These are phyloP conservation scores for Syngnathoides biaculeatus DNA, from an alignment of 2,113 vertebrate genomes.

Conservation along the genomic window DNA sequence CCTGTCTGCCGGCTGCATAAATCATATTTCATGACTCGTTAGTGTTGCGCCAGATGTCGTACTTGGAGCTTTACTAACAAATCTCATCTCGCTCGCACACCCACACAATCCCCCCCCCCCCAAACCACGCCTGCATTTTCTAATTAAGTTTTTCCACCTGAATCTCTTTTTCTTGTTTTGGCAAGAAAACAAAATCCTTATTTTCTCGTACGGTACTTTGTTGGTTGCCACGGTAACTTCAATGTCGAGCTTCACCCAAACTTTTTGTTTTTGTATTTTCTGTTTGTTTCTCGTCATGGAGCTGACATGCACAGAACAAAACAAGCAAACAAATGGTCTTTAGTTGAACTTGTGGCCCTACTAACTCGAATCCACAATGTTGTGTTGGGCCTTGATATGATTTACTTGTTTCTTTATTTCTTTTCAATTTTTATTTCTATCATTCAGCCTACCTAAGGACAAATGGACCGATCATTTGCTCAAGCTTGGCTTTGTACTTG, in stretches of 20 bases:
- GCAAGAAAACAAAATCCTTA: not conserved
- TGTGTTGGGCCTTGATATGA: slow-evolving; percentile 62
- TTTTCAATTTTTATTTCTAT: slow-evolving; percentile 46
- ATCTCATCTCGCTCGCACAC: slow-evolving; percentile 20
- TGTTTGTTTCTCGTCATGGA: slow-evolving; percentile 30
- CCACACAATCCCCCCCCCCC: slow-evolving; percentile 2
- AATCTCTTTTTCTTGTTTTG: too few relatives aligned
- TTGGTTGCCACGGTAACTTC: slow-evolving; percentile 8
- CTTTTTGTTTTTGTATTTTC: slow-evolving; percentile 17
- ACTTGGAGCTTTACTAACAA: slow-evolving; percentile 27
- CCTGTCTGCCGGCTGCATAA: slow-evolving; percentile 27
- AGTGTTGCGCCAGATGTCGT: too few relatives aligned
- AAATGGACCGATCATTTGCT: slow-evolving; percentile 67
- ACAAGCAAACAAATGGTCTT: slow-evolving; percentile 80
- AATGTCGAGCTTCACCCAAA: slow-evolving; percentile 19
- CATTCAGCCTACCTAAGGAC: slow-evolving; percentile 61
- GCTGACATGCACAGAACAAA: slow-evolving; percentile 75
- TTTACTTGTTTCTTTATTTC: slow-evolving; percentile 43
- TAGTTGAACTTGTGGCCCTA: slow-evolving; percentile 71
- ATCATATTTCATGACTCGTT: slow-evolving; percentile 25
- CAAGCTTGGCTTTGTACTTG: slow-evolving; percentile 58
- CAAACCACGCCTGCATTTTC: slow-evolving; percentile 11
- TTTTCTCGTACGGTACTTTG: slow-evolving; percentile 7
- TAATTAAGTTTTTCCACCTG: slow-evolving; percentile 11
- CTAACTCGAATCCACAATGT: slow-evolving; percentile 59